These are phyloP conservation scores for Patella vulgata DNA, from an alignment of 1,140 invertebrate genomes.

Conservation along the genomic window DNA sequence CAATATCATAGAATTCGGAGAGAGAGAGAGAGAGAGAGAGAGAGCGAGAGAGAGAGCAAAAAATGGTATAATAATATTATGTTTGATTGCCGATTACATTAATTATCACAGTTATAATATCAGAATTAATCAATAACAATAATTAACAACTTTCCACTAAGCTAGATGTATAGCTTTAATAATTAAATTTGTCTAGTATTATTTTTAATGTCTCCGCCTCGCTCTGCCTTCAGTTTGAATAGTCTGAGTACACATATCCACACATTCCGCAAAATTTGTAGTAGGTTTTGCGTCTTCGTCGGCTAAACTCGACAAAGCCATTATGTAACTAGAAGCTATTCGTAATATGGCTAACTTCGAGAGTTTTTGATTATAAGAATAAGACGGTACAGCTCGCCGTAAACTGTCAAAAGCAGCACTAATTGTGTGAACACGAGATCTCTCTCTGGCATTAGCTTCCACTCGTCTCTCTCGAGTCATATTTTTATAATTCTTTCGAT, in stretches of 20 bases:
- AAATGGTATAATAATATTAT: too few species aligned
- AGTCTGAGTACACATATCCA: slow-evolving; percentile 85
- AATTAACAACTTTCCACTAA: too few species aligned
- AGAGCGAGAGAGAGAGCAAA: too few species aligned
- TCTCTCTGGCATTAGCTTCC: slow-evolving; percentile 91
- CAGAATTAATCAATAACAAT: too few species aligned
- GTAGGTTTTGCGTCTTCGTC: slow-evolving; percentile 63
- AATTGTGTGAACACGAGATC: slow-evolving; percentile 93
- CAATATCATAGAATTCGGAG: too few species aligned
- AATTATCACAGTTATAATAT: too few species aligned
- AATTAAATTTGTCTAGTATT: too few species aligned
- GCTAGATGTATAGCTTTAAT: too few species aligned
- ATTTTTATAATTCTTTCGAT: slow-evolving; percentile 89
- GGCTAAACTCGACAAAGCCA: slow-evolving; percentile 79
- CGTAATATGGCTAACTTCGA: slow-evolving; percentile 90
- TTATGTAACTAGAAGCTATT: slow-evolving; percentile 84
- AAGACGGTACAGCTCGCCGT: slow-evolving; percentile 83
- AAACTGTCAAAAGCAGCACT: slow-evolving; percentile 93
- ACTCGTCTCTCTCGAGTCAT: slow-evolving; percentile 92
- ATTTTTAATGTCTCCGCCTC: slow-evolving; percentile 67
- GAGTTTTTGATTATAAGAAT: slow-evolving; percentile 91
- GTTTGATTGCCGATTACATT: too few species aligned
- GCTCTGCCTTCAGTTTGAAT: slow-evolving; percentile 92
- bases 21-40: too few species aligned
- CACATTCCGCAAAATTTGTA: slow-evolving; percentile 76